A percentile compares a stretch with the other conserved stretches of the same genome.
phyloP scores from a whole-genome alignment of 1,140 invertebrate genomes.

The Drosophila ananassae region DNA sequence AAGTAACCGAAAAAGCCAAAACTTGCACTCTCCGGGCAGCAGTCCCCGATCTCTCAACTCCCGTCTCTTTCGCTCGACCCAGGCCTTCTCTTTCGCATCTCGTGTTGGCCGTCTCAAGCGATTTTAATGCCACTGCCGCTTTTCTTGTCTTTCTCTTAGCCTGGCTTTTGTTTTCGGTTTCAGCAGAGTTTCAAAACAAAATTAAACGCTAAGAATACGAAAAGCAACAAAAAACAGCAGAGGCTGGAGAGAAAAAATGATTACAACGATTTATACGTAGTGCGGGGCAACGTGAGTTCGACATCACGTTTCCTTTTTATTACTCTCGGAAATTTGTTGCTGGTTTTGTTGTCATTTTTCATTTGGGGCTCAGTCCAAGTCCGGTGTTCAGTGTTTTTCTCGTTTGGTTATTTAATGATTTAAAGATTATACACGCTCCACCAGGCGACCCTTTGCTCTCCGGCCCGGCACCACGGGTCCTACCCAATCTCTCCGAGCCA shows the following conservation, averaged over 20 bases:
- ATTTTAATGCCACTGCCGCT: slow-evolving; percentile 65
- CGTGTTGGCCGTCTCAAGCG: slow-evolving; percentile 42
- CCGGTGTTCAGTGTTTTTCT: slow-evolving; percentile 11
- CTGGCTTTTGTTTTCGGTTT: slow-evolving; percentile 47
- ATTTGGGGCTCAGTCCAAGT: slow-evolving; percentile 31
- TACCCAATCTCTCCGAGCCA: slow-evolving; percentile 24
- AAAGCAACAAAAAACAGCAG: slow-evolving; percentile 14
- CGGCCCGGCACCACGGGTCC: slow-evolving; percentile 1
- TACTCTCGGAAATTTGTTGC: slow-evolving; percentile 55
- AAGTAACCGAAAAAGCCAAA: slow-evolving; percentile 53
- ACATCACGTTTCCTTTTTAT: slow-evolving; percentile 80
- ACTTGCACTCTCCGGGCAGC: slow-evolving; percentile 24
- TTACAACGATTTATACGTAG: slow-evolving; percentile 72
- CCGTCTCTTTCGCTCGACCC: slow-evolving; percentile 6
- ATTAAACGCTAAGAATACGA: slow-evolving; percentile 58
- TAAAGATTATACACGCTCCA: slow-evolving; percentile 77
- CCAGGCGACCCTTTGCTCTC: slow-evolving; percentile 52
- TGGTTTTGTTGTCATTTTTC: slow-evolving; percentile 62
- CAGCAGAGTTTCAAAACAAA: slow-evolving; percentile 62
- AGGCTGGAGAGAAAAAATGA: slow-evolving; percentile 42
- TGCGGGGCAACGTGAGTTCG: slow-evolving; percentile 65
- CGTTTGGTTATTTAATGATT: slow-evolving; percentile 78
- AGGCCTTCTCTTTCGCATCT: slow-evolving; percentile 14
- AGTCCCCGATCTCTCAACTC: no score
- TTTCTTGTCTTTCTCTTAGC: slow-evolving; percentile 36